phyloP scores from a whole-genome alignment of 2,113 vertebrate genomes.

The Ageneiosus marmoratus region DNA sequence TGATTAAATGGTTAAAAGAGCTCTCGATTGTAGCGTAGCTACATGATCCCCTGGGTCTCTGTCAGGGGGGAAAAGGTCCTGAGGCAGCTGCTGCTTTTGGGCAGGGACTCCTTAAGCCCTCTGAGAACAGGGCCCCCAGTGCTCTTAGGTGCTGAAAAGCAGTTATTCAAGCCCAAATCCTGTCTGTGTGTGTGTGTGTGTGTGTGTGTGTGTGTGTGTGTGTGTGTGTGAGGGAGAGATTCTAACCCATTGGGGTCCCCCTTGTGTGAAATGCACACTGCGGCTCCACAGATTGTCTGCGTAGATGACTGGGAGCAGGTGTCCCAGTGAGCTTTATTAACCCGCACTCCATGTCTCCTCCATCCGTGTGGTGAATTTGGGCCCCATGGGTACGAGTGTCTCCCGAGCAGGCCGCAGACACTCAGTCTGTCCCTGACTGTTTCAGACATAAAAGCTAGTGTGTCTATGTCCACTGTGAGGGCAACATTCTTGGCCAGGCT shows the following conservation, averaged over 20 bases:
- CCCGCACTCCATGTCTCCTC: slow-evolving; percentile 41
- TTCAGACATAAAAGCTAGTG: slow-evolving; percentile 27
- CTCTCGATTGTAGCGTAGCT: slow-evolving; percentile 44
- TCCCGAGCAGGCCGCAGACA: slow-evolving; percentile 44
- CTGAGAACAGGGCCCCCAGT: slow-evolving; percentile 48
- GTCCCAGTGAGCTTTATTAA: slow-evolving; percentile 57
- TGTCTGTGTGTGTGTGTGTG: slow-evolving; percentile 32
- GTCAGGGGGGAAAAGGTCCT: slow-evolving; percentile 39
- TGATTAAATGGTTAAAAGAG: slow-evolving; percentile 55
- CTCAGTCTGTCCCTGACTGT: slow-evolving; percentile 32
- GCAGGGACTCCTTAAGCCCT: slow-evolving; percentile 53
- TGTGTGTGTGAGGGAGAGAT: slow-evolving; percentile 12
- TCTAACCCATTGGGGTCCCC: slow-evolving; percentile 48
- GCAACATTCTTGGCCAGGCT: slow-evolving; percentile 29
- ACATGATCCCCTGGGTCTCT: slow-evolving; percentile 49
- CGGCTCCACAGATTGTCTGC: slow-evolving; percentile 45
- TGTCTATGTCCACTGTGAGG: background rate
- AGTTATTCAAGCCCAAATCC: slow-evolving; percentile 54
- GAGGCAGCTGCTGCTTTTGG: slow-evolving; percentile 57
- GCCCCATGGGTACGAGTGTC: slow-evolving; percentile 40
- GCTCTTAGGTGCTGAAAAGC: slow-evolving; percentile 56
- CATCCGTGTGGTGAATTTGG: slow-evolving; percentile 44
- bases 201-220: slow-evolving; percentile 27
- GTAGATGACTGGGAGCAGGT: slow-evolving; percentile 54
- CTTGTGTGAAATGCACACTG: slow-evolving; percentile 53